Conservation (phyloP, 2,888 invertebrate species). For the Ophion ellenae region DNA sequence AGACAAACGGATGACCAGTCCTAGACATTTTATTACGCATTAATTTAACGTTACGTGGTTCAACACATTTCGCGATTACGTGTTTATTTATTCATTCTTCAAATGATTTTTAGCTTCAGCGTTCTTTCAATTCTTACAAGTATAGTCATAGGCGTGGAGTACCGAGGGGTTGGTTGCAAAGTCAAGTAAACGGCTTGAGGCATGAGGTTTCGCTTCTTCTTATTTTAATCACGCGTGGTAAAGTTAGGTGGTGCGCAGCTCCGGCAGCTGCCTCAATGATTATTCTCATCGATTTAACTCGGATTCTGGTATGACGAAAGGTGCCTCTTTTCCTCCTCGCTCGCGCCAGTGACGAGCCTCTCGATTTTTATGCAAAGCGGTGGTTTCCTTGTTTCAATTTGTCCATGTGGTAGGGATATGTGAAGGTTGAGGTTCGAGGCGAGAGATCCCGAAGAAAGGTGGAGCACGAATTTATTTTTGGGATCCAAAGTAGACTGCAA, state of each 20-base stretch:
- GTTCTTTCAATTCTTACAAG: slow-evolving; percentile 36
- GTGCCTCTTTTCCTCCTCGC: slow-evolving; percentile 40
- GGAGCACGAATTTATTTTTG: not conserved
- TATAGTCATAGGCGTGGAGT: slow-evolving; percentile 48
- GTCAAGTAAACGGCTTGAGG: slow-evolving; percentile 28
- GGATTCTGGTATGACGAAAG: slow-evolving; percentile 62
- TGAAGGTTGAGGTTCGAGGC: slow-evolving; percentile 23
- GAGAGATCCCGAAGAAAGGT: not conserved
- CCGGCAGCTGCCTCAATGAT: slow-evolving; percentile 56
- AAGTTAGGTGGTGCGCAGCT: slow-evolving; percentile 57
- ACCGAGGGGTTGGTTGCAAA: slow-evolving; percentile 18
- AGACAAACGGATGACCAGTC: slow-evolving; percentile 36
- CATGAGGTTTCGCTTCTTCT: slow-evolving; percentile 4
- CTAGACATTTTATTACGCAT: slow-evolving; percentile 54
- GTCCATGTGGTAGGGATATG: slow-evolving; percentile 46
- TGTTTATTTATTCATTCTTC: slow-evolving; percentile 14
- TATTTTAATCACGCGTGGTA: slow-evolving; percentile 63
- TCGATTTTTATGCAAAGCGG: not conserved
- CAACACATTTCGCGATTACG: slow-evolving; percentile 48
- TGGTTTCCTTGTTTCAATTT: not conserved
- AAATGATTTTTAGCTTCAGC: not conserved
- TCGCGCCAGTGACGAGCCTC: not conserved
- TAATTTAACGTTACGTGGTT: slow-evolving; percentile 55
- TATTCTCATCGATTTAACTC: slow-evolving; percentile 66
- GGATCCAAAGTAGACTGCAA: not conserved